Conservation (phyloP, 2,888 invertebrate species). For the Phortica magna region DNA sequence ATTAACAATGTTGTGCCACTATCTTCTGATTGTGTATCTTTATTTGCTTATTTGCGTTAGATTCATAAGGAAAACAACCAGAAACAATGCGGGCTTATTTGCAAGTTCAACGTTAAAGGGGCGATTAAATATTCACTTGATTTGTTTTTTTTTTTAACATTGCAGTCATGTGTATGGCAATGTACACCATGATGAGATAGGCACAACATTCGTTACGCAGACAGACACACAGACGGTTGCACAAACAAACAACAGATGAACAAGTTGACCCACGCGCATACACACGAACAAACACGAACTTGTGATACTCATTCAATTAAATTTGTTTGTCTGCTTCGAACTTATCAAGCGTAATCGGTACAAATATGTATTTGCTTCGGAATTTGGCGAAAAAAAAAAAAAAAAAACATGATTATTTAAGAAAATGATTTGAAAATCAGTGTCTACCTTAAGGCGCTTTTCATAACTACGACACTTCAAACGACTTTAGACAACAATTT, state of each 20-base stretch:
- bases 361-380: not conserved
- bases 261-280: not conserved
- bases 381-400: not conserved
- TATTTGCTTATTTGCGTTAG: not conserved
- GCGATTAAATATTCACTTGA: slow-evolving; percentile 16
- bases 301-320: no score
- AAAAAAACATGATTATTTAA: not conserved
- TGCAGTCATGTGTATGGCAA: not conserved
- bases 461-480: not conserved
- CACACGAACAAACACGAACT: not conserved
- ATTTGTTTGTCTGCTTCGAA: no score
- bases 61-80: not conserved
- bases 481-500: no score
- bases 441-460: not conserved
- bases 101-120: not conserved
- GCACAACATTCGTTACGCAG: no score
- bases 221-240: slow-evolving; percentile 39
- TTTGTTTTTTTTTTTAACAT: no score
- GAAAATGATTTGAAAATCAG: not conserved
- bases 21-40: not conserved
- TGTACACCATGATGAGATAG: not conserved
- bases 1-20: no score
- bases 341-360: no score
- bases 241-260: slow-evolving; percentile 16
- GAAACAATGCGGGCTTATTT: not conserved